These are phyloP conservation scores for Microtus montanus DNA, from an alignment of 2,113 vertebrate species.

Conservation along the genomic window DNA sequence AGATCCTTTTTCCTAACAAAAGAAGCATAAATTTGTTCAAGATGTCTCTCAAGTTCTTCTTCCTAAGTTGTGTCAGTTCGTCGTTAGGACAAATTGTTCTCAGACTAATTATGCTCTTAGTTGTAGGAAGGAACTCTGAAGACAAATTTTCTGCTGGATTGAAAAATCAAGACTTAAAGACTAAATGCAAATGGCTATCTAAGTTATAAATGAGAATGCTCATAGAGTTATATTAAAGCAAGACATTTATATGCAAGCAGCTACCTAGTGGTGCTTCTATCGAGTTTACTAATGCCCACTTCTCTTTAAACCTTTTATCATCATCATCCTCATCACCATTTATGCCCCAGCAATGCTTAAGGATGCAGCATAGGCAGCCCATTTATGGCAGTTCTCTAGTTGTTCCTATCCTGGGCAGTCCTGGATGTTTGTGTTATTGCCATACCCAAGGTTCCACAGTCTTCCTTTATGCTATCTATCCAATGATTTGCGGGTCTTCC, in stretches of 20 bases:
- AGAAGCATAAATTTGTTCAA: slow-evolving; percentile 44
- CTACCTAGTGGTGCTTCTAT: background rate
- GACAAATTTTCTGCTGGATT: slow-evolving; percentile 29
- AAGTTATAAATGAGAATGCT: slow-evolving; percentile 1
- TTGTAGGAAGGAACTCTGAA: background rate
- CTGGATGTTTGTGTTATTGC: too few species aligned
- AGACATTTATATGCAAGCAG: background rate
- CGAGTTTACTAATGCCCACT: background rate
- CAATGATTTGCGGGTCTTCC: too few species aligned
- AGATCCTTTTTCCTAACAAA: slow-evolving; percentile 36
- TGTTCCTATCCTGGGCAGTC: too few species aligned
- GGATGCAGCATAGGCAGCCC: too few species aligned
- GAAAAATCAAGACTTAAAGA: slow-evolving; percentile 43
- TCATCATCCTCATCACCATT: too few species aligned
- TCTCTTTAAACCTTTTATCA: background rate
- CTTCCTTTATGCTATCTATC: too few species aligned
- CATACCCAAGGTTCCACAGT: too few species aligned
- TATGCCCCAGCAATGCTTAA: too few species aligned
- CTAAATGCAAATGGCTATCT: slow-evolving; percentile 21
- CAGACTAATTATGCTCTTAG: slow-evolving; percentile 34
- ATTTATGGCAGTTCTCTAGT: too few species aligned
- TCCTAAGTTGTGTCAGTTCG: slow-evolving; percentile 31
- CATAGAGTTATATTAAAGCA: background rate
- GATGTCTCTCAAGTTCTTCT: background rate
- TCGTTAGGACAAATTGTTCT: slow-evolving; percentile 34